Evolutionary conservation across 2,797 vertebrate species (phyloP), one percentile per base, ranked within the genome.

Genomic region (Gymnothorax reevesii): DNA sequence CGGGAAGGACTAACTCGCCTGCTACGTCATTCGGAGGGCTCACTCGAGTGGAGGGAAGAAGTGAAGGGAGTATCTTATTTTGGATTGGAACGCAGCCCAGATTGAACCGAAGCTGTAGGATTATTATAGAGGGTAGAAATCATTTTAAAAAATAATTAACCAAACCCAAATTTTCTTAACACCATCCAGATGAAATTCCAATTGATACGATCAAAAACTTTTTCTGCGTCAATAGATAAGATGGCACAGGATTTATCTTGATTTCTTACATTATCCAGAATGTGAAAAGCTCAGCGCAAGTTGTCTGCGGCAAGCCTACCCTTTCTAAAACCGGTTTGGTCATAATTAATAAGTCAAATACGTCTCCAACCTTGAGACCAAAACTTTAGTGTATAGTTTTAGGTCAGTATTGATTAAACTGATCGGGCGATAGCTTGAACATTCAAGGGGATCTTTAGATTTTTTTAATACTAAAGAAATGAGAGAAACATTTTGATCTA

Each of bases 351-450:
- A 13, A 33, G 2, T 33, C 71, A 22, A 82, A 54, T 4, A 54
- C n/a, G 13, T 6, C 22, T 55, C 79, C 9, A 55, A 15, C 17
- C 79, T 27, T 22, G 7, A 57, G 17, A 42, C 49, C 33, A 82
- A 82, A 54, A 82, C 79, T 15, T 82, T 82, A 55, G 79, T 49
- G 55, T 82, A 82, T 5, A 82, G 54, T 22, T 82, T 82, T 42
- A 75, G 27, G 42, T 75, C 71, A 15, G 25, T 33, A 75, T 13
- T 13, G 9, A 75, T 42, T 75, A 33, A 75, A 22, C 25, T 33
- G 25, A 75, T 13, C 15, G 27, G 71, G 3, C 9, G 6, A 25
- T 33, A 82, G 22, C 79, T 82, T 54, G 79, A 27, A 22, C 79
- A 82, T 22, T 82, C 54, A 54, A 17, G 10, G 22, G 79, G 27